Percentiles rank a stretch among this genome's conserved stretches.
These are phyloP conservation scores for Molorchus minor DNA, from an alignment of 2,888 invertebrate species.

Conservation along the genomic window DNA sequence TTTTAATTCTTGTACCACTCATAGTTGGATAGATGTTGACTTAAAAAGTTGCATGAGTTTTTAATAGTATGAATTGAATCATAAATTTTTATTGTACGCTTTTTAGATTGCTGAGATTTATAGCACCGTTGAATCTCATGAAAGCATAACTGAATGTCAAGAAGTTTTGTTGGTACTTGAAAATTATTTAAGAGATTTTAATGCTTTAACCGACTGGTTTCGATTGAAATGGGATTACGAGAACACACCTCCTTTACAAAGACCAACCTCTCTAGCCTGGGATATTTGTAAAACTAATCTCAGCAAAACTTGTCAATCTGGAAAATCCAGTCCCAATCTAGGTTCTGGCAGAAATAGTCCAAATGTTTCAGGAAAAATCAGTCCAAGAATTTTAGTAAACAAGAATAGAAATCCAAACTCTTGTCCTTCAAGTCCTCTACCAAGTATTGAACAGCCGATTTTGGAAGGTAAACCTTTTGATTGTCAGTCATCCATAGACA, in stretches of 20 bases:
- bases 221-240: conserved; percentile 94
- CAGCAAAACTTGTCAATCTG: conserved; percentile 57
- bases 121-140: conserved; percentile 94
- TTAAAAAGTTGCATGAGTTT: not conserved
- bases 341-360: conserved; percentile 70
- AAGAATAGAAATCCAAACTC: conserved; percentile 48
- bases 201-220: conserved; percentile 92
- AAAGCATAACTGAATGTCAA: conserved; percentile 93
- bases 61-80: not conserved
- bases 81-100: not conserved
- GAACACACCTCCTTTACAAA: conserved; percentile 82
- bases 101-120: conserved; percentile 89
- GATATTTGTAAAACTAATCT: conserved; percentile 88
- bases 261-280: conserved; percentile 93
- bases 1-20: not conserved
- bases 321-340: conserved; percentile 64
- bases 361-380: conserved; percentile 69
- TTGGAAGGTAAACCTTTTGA: conserved; percentile 54
- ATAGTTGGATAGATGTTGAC: not conserved
- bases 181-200: conserved; percentile 94
- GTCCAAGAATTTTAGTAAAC: conserved; percentile 67
- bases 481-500: conserved; percentile 1
- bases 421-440: conserved; percentile 62
- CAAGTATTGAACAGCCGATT: conserved; percentile 60
- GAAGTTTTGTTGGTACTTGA: conserved; percentile 95